Conservation (phyloP, 2,888 invertebrate genomes). For the Lypha dubia region DNA sequence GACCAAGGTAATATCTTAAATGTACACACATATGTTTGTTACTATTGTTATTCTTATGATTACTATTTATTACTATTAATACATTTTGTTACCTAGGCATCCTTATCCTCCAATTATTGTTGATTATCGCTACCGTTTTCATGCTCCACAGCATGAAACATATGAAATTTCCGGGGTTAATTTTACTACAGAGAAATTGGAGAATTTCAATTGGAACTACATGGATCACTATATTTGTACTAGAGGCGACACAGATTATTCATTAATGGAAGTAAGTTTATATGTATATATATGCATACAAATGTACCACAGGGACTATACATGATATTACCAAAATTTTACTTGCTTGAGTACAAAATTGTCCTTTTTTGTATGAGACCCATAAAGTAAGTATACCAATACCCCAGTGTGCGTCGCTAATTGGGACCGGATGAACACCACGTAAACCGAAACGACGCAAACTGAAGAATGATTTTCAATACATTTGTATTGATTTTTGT, state of each 20-base stretch:
- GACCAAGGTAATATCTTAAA: slow-evolving; percentile 96
- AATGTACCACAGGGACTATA: too few relatives aligned
- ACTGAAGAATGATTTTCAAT: too few relatives aligned
- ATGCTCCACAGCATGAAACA: slow-evolving; percentile 95
- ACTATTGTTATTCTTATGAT: not conserved
- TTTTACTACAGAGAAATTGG: slow-evolving; percentile 96
- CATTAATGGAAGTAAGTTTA: slow-evolving; percentile 90
- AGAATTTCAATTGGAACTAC: slow-evolving; percentile 99
- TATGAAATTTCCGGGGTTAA: slow-evolving; percentile 98
- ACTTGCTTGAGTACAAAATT: too few relatives aligned
- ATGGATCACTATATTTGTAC: slow-evolving; percentile 98
- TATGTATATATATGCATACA: not conserved
- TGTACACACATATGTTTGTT: not conserved
- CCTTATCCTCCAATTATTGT: slow-evolving; percentile 96
- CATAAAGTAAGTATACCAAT: too few relatives aligned
- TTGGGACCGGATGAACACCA: too few relatives aligned
- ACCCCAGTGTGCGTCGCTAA: too few relatives aligned
- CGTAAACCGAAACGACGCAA: too few relatives aligned
- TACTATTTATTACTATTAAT: slow-evolving; percentile 77
- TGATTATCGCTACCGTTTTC: slow-evolving; percentile 95
- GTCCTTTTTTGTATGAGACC: too few relatives aligned
- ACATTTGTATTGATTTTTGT: too few relatives aligned
- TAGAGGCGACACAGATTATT: slow-evolving; percentile 95
- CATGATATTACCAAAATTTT: too few relatives aligned
- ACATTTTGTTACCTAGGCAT: slow-evolving; percentile 86